Evolutionary conservation across 2,888 invertebrate species (phyloP).

Genomic region (Drosophila pullipes): DNA sequence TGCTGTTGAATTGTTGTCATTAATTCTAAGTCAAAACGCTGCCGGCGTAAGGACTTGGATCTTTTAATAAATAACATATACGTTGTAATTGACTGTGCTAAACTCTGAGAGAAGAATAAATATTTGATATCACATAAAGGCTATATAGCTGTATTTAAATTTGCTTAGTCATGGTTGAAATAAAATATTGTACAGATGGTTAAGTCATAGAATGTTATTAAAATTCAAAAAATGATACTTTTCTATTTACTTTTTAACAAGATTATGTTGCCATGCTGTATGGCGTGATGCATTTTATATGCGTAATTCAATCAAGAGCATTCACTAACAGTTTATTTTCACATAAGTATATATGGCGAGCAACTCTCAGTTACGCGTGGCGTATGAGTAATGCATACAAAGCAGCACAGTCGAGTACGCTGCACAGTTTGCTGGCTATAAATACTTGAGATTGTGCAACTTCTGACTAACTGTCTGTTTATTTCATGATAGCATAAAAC

Average conservation of each 20-base stretch:
- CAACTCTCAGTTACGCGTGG: constrained; percentile 17
- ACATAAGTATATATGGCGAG: constrained; percentile 13
- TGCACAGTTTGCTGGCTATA: constrained; percentile 45
- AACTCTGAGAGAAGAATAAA: no score
- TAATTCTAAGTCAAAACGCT: not conserved
- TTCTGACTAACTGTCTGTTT: constrained; percentile 31
- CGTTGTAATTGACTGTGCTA: no score
- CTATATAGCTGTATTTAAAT: not conserved
- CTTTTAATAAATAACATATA: not conserved
- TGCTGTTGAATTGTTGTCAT: constrained; percentile 9
- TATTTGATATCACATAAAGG: not conserved
- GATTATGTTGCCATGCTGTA: not conserved
- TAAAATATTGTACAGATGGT: not conserved
- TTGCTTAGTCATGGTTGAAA: not conserved
- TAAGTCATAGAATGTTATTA: not conserved
- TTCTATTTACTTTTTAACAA: not conserved
- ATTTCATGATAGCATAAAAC: constrained; percentile 54
- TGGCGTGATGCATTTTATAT: not conserved
- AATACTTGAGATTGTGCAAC: constrained; percentile 47
- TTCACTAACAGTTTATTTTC: constrained; percentile 18
- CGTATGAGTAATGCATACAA: constrained; percentile 62
- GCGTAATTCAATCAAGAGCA: constrained; percentile 32
- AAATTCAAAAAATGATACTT: not conserved
- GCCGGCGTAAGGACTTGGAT: not conserved
- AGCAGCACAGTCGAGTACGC: constrained; percentile 27